A percentile compares a stretch with the other conserved stretches of the same genome.
Conservation (phyloP, 2,113 vertebrate species). For the Pygoscelis adeliae region DNA sequence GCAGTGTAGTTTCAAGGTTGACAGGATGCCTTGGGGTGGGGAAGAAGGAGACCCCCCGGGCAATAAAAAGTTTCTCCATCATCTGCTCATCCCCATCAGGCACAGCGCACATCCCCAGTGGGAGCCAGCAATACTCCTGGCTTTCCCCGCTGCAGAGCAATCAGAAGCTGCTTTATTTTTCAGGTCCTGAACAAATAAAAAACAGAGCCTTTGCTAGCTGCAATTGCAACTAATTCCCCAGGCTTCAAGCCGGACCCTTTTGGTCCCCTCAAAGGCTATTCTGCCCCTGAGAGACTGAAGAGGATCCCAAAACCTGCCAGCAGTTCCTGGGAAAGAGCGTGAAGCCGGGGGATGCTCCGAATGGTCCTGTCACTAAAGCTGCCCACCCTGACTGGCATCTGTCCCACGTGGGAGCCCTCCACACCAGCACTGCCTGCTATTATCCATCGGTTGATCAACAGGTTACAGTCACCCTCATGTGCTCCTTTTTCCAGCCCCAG, state of each 20-base stretch:
- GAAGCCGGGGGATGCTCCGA: fast-evolving
- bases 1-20: not conserved
- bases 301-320: not conserved
- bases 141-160: not conserved
- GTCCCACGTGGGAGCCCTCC: not conserved
- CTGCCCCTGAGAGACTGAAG: not conserved
- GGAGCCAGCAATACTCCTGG: not conserved
- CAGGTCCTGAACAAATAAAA: not conserved
- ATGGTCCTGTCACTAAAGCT: not conserved
- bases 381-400: not conserved
- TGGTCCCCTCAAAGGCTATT: not conserved
- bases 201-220: not conserved
- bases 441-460: not conserved
- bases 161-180: not conserved
- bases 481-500: not conserved
- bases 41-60: not conserved
- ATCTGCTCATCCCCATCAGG: not conserved
- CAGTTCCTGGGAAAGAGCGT: fast-evolving
- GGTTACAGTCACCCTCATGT: not conserved
- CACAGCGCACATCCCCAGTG: fast-evolving
- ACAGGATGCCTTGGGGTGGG: not conserved
- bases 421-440: not conserved
- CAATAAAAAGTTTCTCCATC: not conserved
- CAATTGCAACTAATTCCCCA: not conserved
- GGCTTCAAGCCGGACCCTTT: not conserved